Conservation (phyloP, 2,888 invertebrate species). For the Antitype chi region DNA sequence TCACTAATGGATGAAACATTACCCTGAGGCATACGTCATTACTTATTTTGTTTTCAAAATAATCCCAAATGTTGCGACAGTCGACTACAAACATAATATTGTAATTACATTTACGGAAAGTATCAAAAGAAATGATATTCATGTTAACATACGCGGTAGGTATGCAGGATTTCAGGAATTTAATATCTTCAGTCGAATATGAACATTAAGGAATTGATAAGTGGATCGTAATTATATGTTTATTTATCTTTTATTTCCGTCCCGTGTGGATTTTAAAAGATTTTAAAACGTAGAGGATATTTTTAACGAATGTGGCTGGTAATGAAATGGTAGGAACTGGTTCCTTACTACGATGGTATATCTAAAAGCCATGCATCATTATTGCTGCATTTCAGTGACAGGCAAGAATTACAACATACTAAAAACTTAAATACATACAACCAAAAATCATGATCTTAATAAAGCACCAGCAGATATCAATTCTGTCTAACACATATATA, state of each 20-base stretch:
- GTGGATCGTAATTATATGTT: neutral
- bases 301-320: neutral
- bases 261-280: neutral
- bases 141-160: constrained; percentile 3
- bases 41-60: constrained; percentile 38
- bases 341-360: neutral
- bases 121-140: constrained; percentile 38
- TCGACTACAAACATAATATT: constrained; percentile 22
- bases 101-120: constrained; percentile 29
- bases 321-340: too few species aligned
- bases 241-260: neutral
- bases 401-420: too few species aligned
- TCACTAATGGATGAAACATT: constrained; percentile 36
- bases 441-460: neutral
- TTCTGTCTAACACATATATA: constrained; percentile 12
- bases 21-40: constrained; percentile 47
- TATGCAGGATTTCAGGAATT: constrained; percentile 16
- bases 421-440: neutral
- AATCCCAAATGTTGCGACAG: constrained; percentile 32
- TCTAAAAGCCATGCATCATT: neutral
- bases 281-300: neutral
- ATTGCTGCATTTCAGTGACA: neutral
- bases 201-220: constrained; percentile 16
- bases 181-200: constrained; percentile 22
- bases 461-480: constrained; percentile 24